These are phyloP conservation scores for Synanceia verrucosa DNA, from an alignment of 2,797 vertebrate genomes.

Conservation along the genomic window DNA sequence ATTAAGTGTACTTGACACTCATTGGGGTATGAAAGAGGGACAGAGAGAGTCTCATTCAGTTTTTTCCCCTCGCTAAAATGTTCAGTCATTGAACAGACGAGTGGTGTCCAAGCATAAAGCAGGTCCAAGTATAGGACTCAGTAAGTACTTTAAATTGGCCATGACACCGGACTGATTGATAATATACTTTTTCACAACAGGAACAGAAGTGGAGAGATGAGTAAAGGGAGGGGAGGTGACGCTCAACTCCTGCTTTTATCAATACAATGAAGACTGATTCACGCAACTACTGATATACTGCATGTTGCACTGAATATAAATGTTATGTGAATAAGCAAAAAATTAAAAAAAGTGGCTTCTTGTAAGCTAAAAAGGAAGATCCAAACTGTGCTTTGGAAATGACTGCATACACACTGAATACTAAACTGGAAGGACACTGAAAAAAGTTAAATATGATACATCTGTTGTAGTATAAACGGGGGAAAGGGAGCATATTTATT, in stretches of 20 bases:
- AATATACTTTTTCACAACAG: background rate
- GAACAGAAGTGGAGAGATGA: background rate
- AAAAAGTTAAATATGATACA: too few relatives aligned
- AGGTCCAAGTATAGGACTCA: background rate
- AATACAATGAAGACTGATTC: background rate
- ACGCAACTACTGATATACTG: background rate
- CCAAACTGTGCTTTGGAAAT: too few relatives aligned
- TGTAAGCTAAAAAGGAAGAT: too few relatives aligned
- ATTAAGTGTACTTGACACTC: slow-evolving; percentile 24
- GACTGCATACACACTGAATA: too few relatives aligned
- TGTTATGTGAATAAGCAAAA: too few relatives aligned
- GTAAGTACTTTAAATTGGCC: slow-evolving; percentile 1
- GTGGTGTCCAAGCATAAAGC: background rate
- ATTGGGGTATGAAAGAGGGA: slow-evolving; percentile 9
- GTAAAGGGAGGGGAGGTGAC: background rate
- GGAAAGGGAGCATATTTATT: too few relatives aligned
- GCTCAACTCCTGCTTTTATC: background rate
- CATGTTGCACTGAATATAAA: too few relatives aligned
- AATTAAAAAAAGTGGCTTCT: too few relatives aligned
- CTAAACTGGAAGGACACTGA: too few relatives aligned
- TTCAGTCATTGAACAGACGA: slow-evolving; percentile 16
- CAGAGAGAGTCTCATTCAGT: background rate
- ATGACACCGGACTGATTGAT: background rate
- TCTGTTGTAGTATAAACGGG: too few relatives aligned
- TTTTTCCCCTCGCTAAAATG: background rate